phyloP scores from a whole-genome alignment of 30 jellyfish, hydroid and myxozoan genomes.

The Hydractinia symbiolongicarpus region DNA sequence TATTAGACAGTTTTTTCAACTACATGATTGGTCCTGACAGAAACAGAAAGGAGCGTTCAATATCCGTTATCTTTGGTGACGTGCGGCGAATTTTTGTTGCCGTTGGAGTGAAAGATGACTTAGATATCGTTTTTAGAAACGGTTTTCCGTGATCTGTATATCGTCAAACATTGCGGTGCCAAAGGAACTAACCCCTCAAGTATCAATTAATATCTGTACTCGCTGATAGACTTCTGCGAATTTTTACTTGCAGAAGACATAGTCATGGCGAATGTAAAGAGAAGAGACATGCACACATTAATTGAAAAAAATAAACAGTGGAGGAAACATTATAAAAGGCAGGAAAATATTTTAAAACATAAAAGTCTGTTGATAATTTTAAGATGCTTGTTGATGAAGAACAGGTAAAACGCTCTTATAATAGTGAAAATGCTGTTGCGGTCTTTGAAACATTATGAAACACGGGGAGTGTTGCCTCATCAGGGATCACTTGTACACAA shows the following conservation, averaged over 20 bases:
- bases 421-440: too few relatives aligned
- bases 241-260: slow-evolving; percentile 3
- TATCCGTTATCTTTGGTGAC: slow-evolving; percentile 1
- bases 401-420: too few relatives aligned
- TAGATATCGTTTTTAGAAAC: not conserved
- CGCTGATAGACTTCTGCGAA: slow-evolving; percentile 5
- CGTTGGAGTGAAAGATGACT: slow-evolving; percentile 3
- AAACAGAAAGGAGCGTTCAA: not conserved
- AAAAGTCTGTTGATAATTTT: not conserved
- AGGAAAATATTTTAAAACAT: not conserved
- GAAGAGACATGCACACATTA: not conserved
- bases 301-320: not conserved
- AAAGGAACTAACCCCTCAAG: not conserved
- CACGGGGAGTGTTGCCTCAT: not conserved
- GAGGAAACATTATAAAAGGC: slow-evolving; percentile 1
- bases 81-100: slow-evolving; percentile 6
- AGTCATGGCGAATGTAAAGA: not conserved
- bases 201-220: not conserved
- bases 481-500: not conserved
- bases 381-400: too few relatives aligned
- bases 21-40: slow-evolving; percentile 11
- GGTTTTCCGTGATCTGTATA: not conserved
- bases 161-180: not conserved
- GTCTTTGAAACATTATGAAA: not conserved
- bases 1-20: not conserved